Evolutionary conservation across 2,113 vertebrate genomes (phyloP).

Genomic region (Brachypteracias leptosomus): DNA sequence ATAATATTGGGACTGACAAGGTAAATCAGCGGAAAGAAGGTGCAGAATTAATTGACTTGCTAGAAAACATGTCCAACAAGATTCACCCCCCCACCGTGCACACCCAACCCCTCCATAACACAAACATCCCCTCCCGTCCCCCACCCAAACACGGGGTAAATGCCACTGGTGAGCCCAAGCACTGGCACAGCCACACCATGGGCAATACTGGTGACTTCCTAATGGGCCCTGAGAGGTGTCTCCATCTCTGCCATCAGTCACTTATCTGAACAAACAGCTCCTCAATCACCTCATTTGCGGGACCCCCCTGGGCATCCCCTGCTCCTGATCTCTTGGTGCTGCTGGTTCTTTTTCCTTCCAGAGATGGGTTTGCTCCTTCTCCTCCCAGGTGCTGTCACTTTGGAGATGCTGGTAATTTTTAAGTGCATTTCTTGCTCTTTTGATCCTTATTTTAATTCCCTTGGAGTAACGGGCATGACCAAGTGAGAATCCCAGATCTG

Average conservation of each 20-base stretch:
- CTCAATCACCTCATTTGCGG: neutral
- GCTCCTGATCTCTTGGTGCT: conserved; percentile 2
- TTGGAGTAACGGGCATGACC: neutral
- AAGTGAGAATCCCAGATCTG: fast-evolving
- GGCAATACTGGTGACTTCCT: conserved; percentile 41
- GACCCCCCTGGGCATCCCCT: neutral
- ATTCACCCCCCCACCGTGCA: fast-evolving
- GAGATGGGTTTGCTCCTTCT: neutral
- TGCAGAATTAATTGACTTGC: neutral
- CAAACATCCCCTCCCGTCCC: neutral
- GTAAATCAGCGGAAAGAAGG: neutral
- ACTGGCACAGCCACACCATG: neutral
- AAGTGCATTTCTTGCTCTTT: conserved; percentile 31
- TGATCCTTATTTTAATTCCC: neutral
- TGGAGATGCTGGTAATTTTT: conserved; percentile 67
- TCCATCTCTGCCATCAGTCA: neutral
- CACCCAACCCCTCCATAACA: neutral
- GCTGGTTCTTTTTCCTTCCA: neutral
- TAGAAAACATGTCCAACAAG: neutral
- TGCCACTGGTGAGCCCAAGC: fast-evolving
- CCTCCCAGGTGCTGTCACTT: conserved; percentile 35
- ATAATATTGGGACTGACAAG: neutral
- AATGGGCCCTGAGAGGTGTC: conserved; percentile 50
- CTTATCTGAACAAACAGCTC: neutral
- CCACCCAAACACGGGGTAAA: neutral